phyloP scores from a whole-genome alignment of 2,888 invertebrate genomes.

The Coenonympha glycerion region DNA sequence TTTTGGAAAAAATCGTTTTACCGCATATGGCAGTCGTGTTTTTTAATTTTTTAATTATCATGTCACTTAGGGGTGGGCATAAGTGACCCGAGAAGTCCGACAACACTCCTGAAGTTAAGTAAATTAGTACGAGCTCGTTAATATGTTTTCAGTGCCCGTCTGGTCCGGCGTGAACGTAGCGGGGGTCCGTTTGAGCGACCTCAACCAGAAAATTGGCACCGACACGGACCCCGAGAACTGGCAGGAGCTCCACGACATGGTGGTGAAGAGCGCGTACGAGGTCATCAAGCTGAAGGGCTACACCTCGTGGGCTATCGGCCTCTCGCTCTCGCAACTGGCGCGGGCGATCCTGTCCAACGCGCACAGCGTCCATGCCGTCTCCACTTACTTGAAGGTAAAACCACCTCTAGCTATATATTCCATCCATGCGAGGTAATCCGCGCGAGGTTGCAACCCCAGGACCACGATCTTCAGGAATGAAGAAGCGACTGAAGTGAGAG shows the following conservation, averaged over 20 bases:
- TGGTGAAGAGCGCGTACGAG: slow-evolving; percentile 90
- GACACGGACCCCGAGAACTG: slow-evolving; percentile 85
- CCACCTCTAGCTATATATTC: neutral
- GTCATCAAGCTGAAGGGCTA: slow-evolving; percentile 92
- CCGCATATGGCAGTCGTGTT: too few relatives aligned
- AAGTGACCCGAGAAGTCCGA: too few relatives aligned
- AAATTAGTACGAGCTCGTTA: too few relatives aligned
- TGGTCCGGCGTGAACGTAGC: slow-evolving; percentile 97
- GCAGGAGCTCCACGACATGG: slow-evolving; percentile 84
- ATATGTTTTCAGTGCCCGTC: slow-evolving; percentile 88
- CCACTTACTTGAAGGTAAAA: slow-evolving; percentile 83
- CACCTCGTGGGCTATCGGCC: slow-evolving; percentile 93
- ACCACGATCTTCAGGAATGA: too few relatives aligned
- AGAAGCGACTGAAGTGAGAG: too few relatives aligned
- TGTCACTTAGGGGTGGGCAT: too few relatives aligned
- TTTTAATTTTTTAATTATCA: too few relatives aligned
- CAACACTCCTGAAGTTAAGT: too few relatives aligned
- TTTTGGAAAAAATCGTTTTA: too few relatives aligned
- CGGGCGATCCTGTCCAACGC: slow-evolving; percentile 83
- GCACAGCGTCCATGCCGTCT: slow-evolving; percentile 85
- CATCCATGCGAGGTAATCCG: too few relatives aligned
- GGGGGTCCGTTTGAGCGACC: slow-evolving; percentile 86
- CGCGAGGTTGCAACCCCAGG: too few relatives aligned
- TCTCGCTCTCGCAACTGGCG: slow-evolving; percentile 84
- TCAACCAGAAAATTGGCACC: slow-evolving; percentile 84